Percentiles rank a stretch among this genome's conserved stretches.
phyloP scores from a whole-genome alignment of 30 jellyfish, hydroid and myxozoan species.

The Morbakka virulenta region DNA sequence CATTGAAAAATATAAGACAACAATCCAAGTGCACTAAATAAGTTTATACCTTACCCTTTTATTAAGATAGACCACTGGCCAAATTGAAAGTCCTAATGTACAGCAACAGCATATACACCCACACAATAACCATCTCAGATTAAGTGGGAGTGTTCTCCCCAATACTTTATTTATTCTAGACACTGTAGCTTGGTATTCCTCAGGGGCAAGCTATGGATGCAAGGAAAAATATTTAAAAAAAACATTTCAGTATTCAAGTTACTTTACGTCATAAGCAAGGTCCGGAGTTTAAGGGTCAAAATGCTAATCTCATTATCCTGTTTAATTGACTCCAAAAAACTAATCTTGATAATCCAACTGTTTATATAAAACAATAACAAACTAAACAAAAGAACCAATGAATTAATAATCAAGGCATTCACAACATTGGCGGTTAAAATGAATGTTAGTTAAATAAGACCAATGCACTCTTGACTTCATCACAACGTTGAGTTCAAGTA shows the following conservation, averaged over 20 bases:
- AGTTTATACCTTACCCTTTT: constrained; percentile 96
- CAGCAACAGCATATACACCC: constrained; percentile 97
- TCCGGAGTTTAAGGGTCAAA: background rate
- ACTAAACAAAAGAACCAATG: background rate
- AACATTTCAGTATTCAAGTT: background rate
- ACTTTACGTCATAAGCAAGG: background rate
- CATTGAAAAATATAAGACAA: no score
- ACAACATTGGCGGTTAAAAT: no score
- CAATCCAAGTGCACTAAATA: no score
- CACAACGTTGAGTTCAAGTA: no score
- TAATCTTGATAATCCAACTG: background rate
- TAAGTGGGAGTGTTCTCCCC: constrained; percentile 86
- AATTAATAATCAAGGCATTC: no score
- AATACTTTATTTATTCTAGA: constrained; percentile 73
- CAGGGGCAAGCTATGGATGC: constrained; percentile 92
- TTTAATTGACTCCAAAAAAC: no score
- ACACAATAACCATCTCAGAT: constrained; percentile 92
- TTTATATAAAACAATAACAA: background rate
- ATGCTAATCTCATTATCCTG: background rate
- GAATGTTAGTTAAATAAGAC: no score
- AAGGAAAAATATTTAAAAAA: background rate
- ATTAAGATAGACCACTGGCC: constrained; percentile 96
- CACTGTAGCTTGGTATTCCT: constrained; percentile 71
- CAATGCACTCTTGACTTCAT: no score
- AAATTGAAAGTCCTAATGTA: constrained; percentile 94